Evolutionary conservation across 2,888 invertebrate genomes (phyloP).

Genomic region (Elysia crispata): DNA sequence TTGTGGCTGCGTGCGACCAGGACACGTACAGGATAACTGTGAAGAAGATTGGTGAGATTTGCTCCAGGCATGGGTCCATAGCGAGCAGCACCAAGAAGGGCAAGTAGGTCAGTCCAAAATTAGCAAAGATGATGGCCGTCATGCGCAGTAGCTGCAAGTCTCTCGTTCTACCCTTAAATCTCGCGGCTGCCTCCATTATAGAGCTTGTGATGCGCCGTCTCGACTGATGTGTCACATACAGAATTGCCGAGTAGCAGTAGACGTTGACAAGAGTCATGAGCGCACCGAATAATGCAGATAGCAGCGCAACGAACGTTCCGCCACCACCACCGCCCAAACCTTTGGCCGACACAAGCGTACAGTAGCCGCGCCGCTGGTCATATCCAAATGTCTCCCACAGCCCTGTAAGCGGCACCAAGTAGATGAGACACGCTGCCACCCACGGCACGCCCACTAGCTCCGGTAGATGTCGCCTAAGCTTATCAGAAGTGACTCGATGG

Average conservation of each 20-base stretch:
- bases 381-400: constrained; percentile 37
- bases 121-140: constrained; percentile 15
- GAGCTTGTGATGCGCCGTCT: background rate
- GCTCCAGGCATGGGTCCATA: constrained; percentile 23
- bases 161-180: background rate
- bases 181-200: background rate
- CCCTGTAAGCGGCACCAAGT: constrained; percentile 6
- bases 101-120: constrained; percentile 26
- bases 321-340: background rate
- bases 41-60: background rate
- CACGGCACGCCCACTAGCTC: constrained; percentile 13
- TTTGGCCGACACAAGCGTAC: constrained; percentile 16
- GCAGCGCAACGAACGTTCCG: background rate
- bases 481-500: constrained; percentile 4
- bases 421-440: background rate
- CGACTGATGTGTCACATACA: constrained; percentile 6
- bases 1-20: constrained; percentile 40
- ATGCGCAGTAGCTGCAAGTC: constrained; percentile 33
- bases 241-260: constrained; percentile 40
- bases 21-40: constrained; percentile 29
- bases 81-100: constrained; percentile 18
- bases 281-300: background rate
- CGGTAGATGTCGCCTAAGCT: background rate
- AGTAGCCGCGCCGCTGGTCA: constrained; percentile 34
- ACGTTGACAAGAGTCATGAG: background rate